Evolutionary conservation across 2,797 vertebrate species (phyloP), one percentile per base, ranked within the genome.

Genomic region (Rhinoraja longicauda): DNA sequence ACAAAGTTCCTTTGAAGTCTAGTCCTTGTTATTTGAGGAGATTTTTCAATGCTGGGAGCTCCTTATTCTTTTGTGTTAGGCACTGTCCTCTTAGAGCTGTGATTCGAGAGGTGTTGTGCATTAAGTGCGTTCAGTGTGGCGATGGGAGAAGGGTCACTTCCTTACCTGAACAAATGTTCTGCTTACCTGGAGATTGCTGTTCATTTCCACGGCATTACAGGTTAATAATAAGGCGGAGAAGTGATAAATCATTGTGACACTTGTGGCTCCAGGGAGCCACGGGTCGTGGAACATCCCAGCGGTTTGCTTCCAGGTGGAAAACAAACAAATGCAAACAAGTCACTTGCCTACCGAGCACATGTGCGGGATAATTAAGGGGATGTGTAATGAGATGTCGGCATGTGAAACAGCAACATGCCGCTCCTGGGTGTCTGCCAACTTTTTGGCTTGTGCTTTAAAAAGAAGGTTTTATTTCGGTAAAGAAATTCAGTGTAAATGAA

Each of bases 271-370:
- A 32, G 82, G 82, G 88, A 90, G 72, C n/a, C 32, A 24, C 10
- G 39, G 88, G 24, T 72, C 21, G 0, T 90, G 64, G 70, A 36
- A 90, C 24, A 90, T 90, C 88, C 39, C 88, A 70, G 88, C 67
- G 19, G 88, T 5, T 5, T 36, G 21, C 88, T 90, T 70, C 88
- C 88, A 90, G 64, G 67, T 90, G 24, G 64, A 72, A 70, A 72
- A 45, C 64, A 90, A 90, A 90, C 32, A 67, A 90, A 19, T 29
- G 19, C 64, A 90, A 90, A 90, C 64, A 72, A 90, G 67, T 32
- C 32, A 90, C 45, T 90, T 17, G 32, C 62, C 88, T 64, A 24
- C 29, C 19, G n/a, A 90, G n/a, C 64, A 90, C 88, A 36, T 45
- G 59, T 13, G 32, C 39, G 26, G 32, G 10, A 64, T 67, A 90